These are phyloP conservation scores for Cheilosia scutellata DNA, from an alignment of 2,888 invertebrate species.

Conservation along the genomic window DNA sequence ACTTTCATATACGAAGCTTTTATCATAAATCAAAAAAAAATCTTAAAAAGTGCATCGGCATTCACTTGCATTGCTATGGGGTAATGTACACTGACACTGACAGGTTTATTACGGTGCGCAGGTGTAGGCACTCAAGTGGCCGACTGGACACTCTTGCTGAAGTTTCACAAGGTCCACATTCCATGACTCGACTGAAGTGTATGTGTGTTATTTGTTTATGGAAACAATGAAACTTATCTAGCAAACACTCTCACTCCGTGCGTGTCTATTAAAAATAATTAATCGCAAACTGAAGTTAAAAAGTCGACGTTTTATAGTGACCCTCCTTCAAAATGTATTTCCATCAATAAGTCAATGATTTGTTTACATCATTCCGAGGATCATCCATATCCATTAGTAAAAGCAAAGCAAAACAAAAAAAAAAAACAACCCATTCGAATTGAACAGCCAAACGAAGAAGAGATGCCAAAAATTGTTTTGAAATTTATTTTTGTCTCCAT, in stretches of 20 bases:
- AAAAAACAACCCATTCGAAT: neutral
- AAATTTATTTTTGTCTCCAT: neutral
- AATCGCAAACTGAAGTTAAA: neutral
- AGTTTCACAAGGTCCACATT: neutral
- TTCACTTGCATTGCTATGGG: neutral
- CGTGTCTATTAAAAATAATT: neutral
- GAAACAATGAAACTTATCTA: neutral
- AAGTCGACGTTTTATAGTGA: neutral
- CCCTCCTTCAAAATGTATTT: neutral
- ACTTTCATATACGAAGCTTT: conserved; percentile 47
- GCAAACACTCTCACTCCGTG: conserved; percentile 17
- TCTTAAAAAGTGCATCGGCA: conserved; percentile 22
- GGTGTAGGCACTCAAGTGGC: neutral
- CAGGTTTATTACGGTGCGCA: conserved; percentile 22
- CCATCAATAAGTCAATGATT: conserved; percentile 11
- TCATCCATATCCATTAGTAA: neutral
- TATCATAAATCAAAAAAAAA: conserved; percentile 41
- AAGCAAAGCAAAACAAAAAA: neutral
- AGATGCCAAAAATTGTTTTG: conserved; percentile 22
- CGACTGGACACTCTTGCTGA: neutral
- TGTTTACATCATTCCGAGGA: neutral
- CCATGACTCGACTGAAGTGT: neutral
- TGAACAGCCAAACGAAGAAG: neutral
- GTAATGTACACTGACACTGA: neutral
- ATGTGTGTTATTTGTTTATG: neutral